A percentile compares a stretch with the other conserved stretches of the same genome.
phyloP scores from a whole-genome alignment of 2,113 vertebrate genomes.

The Mixornis gularis region DNA sequence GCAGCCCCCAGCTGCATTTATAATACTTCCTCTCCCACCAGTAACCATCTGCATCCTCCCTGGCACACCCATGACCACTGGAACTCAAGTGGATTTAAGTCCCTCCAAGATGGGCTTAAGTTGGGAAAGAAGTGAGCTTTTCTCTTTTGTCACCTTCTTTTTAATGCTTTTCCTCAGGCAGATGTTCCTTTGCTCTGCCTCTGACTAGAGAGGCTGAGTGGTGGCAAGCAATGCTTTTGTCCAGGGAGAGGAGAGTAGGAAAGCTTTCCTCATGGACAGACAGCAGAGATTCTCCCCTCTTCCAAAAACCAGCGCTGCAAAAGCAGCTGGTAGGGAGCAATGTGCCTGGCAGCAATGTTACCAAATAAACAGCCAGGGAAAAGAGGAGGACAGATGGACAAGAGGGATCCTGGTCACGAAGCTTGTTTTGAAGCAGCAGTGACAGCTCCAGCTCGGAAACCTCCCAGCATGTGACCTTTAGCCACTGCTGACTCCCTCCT shows the following conservation, averaged over 20 bases:
- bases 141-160: background rate
- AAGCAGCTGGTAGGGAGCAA: background rate
- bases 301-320: background rate
- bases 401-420: background rate
- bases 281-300: background rate
- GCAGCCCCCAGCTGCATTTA: background rate
- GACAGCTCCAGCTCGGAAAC: background rate
- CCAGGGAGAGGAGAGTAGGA: background rate
- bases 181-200: background rate
- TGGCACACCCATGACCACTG: background rate
- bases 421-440: background rate
- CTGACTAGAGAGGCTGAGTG: background rate
- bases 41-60: background rate
- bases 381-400: background rate
- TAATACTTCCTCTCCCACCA: background rate
- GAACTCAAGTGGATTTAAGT: background rate
- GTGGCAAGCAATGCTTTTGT: background rate
- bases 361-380: background rate
- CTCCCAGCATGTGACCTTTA: background rate
- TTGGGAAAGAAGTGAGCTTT: background rate
- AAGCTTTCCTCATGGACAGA: background rate
- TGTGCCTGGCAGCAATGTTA: background rate
- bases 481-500: background rate
- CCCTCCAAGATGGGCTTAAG: background rate
- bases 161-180: accelerated